These are phyloP conservation scores for Lysiphlebus fabarum DNA, from an alignment of 1,140 invertebrate species.

Conservation along the genomic window DNA sequence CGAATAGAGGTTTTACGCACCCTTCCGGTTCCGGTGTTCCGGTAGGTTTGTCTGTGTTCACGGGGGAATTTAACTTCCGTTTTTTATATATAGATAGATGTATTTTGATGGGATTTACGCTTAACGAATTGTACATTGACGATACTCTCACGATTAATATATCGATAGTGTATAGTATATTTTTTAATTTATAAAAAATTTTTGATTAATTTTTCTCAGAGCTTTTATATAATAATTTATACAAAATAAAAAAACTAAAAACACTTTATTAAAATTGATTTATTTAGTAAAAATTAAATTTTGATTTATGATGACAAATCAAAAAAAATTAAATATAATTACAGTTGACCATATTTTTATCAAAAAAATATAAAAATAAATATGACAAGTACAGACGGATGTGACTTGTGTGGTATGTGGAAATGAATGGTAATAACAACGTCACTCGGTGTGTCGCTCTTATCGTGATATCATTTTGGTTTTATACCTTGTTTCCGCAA, in stretches of 20 bases:
- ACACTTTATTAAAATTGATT: no score
- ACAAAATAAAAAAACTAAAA: no score
- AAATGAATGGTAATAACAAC: slow-evolving; percentile 47
- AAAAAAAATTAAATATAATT: no score
- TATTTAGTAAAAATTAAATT: no score
- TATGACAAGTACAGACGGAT: slow-evolving; percentile 36
- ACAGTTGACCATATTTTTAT: slow-evolving; percentile 20
- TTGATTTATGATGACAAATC: no score
- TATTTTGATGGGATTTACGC: slow-evolving; percentile 53
- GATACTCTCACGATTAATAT: slow-evolving; percentile 28
- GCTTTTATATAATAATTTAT: no score
- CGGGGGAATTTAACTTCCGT: slow-evolving; percentile 17
- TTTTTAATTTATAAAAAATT: no score
- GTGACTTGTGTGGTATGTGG: slow-evolving; percentile 43
- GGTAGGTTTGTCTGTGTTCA: slow-evolving; percentile 48
- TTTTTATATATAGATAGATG: slow-evolving; percentile 17
- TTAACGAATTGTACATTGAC: slow-evolving; percentile 44
- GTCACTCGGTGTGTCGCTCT: slow-evolving; percentile 35
- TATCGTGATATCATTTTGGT: slow-evolving; percentile 39
- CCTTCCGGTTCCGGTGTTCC: slow-evolving; percentile 56
- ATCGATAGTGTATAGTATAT: no score
- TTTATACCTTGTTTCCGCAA: slow-evolving; percentile 39
- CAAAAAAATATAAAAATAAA: slow-evolving; percentile 2
- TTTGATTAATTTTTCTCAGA: no score
- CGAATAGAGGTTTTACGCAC: slow-evolving; percentile 46